A percentile compares a stretch with the other conserved stretches of the same genome.
Evolutionary conservation across 1,140 invertebrate species (phyloP).

Genomic region (Oncopodura yosiiana): DNA sequence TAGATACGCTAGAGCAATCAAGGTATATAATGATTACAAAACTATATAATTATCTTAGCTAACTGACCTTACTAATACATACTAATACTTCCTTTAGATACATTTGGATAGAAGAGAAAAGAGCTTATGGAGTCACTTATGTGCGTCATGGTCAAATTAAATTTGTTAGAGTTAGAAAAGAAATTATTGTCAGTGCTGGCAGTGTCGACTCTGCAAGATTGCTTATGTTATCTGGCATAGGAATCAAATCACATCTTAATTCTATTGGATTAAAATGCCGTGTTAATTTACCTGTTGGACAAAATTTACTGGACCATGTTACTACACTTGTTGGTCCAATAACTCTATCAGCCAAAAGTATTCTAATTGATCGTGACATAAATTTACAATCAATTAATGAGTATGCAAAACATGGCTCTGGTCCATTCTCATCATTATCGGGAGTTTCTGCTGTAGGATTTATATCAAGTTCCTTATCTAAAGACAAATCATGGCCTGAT

Average conservation of each 20-base stretch:
- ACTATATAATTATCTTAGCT: neutral
- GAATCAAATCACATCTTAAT: conserved; percentile 17
- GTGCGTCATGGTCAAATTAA: conserved; percentile 20
- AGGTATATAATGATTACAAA: conserved; percentile 8
- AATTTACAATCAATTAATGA: neutral
- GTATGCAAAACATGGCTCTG: conserved; percentile 16
- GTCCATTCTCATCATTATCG: neutral
- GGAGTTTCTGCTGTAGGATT: neutral
- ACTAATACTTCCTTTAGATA: conserved; percentile 2
- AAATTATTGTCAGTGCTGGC: conserved; percentile 39
- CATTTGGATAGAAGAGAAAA: conserved; percentile 19
- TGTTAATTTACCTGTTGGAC: conserved; percentile 38
- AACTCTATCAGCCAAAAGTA: conserved; percentile 15
- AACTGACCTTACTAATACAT: neutral
- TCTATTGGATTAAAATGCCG: conserved; percentile 9
- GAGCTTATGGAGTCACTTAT: conserved; percentile 31
- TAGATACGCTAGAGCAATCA: conserved; percentile 52
- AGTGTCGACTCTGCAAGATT: conserved; percentile 40
- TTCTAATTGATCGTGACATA: conserved; percentile 6
- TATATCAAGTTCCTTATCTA: neutral
- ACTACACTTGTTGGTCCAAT: conserved; percentile 3
- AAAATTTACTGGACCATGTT: conserved; percentile 41
- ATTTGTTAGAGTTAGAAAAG: conserved; percentile 33
- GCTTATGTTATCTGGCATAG: conserved; percentile 42
- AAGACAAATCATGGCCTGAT: conserved; percentile 6